These are phyloP conservation scores for Chelonoidis abingdonii DNA, from an alignment of 2,113 vertebrate species.

Conservation along the genomic window DNA sequence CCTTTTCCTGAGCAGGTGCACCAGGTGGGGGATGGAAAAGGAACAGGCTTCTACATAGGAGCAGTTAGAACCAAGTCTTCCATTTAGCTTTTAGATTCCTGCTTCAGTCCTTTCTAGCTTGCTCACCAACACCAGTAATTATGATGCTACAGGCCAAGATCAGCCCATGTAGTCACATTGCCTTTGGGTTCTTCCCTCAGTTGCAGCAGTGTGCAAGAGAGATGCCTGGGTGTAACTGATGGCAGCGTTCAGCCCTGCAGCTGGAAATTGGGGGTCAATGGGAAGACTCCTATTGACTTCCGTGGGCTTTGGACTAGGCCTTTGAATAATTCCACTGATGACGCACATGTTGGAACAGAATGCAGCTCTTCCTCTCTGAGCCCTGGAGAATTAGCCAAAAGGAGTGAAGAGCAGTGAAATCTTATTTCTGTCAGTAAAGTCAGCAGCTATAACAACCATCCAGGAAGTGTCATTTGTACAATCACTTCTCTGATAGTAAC, in stretches of 20 bases:
- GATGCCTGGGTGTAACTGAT: background rate
- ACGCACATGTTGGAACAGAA: background rate
- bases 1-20: background rate
- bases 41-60: background rate
- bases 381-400: background rate
- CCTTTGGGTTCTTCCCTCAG: background rate
- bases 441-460: background rate
- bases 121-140: background rate
- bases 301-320: background rate
- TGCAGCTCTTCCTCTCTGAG: background rate
- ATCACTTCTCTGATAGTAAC: background rate
- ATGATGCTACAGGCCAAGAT: background rate
- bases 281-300: background rate
- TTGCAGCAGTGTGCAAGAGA: background rate
- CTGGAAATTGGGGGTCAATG: background rate
- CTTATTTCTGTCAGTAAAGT: background rate
- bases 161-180: background rate
- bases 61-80: background rate
- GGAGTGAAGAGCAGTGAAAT: background rate
- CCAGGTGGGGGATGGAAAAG: background rate
- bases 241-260: background rate
- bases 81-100: background rate
- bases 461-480: background rate
- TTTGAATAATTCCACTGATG: background rate
- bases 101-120: background rate